Base-by-base conservation (phyloP, 2,113 vertebrate species). In the Petrocephalus microphthalmus region DNA sequence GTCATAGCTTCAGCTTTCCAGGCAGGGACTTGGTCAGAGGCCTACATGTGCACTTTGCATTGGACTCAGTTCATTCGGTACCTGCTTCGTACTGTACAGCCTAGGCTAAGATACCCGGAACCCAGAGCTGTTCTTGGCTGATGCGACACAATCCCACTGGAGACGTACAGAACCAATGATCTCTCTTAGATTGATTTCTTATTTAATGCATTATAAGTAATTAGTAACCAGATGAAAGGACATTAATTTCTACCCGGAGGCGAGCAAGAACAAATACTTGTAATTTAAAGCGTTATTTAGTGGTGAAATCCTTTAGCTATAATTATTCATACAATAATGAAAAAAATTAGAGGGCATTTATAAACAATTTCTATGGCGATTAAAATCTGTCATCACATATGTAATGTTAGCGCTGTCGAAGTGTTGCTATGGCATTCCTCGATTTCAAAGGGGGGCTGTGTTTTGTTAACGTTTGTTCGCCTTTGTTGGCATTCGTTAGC, bases 211-310 rank as follows among this genome's bases (percentile, higher is more conserved):
- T 91, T 93, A 92, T 81, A 60, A 93, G 91, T 92, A 93, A 94
- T 94, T 94, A 94, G 92, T 89, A 89, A 53, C 87, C 87, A 94
- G 90, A 94, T 94, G 91, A 94, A 93, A 94, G 91, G 89, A 89
- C 90, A 93, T 93, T 94, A 94, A 94, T 93, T 92, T 91, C 89
- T 93, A 78, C 90, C 93, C 92, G 82, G 88, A 91, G 92, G 93
- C 92, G 91, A 94, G 92, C 91, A 89, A 88, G 90, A 89, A 88
- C 84, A 92, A 89, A 91, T 90, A 93, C 89, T 92, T 45, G 87
- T 90, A 87, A 90, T 90, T 81, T 91, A 90, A 90, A 90, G 87
- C 85, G 83, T 91, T 91, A 88, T 89, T 88, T 93, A 83, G 87
- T 89, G 89, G 49, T 74, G 15, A 56, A 85, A 83, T 82, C 42